These are phyloP conservation scores for Arge pagana DNA, from an alignment of 2,888 invertebrate genomes.

Conservation along the genomic window DNA sequence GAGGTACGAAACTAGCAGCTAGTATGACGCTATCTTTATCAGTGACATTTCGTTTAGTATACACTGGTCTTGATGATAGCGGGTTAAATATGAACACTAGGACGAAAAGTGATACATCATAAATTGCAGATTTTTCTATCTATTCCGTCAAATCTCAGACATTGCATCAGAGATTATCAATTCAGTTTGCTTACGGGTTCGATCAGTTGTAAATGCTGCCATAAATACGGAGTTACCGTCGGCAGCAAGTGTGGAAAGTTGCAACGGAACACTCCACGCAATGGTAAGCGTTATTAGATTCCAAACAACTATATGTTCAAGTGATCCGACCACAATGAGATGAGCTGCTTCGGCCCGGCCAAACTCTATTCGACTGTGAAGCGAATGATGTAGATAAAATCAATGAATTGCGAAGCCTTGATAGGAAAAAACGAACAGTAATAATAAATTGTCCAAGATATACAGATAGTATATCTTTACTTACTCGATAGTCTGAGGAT, in stretches of 20 bases:
- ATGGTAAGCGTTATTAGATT: constrained; percentile 72
- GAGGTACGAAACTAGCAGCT: constrained; percentile 65
- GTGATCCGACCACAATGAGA: constrained; percentile 64
- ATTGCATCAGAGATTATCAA: constrained; percentile 15
- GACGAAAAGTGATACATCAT: constrained; percentile 36
- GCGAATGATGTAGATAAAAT: neutral
- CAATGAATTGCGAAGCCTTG: constrained; percentile 21
- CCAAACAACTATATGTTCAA: constrained; percentile 70
- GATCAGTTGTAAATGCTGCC: constrained; percentile 69
- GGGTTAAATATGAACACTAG: constrained; percentile 70
- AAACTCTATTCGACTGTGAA: constrained; percentile 62
- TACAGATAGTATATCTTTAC: constrained; percentile 19
- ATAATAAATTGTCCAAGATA: neutral
- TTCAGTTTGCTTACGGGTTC: constrained; percentile 64
- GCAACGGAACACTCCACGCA: constrained; percentile 68
- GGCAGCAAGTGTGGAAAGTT: constrained; percentile 59
- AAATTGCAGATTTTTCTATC: constrained; percentile 3
- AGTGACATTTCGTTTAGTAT: constrained; percentile 59
- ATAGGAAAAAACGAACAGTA: neutral
- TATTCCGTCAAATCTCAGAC: constrained; percentile 10
- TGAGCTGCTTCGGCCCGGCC: constrained; percentile 65
- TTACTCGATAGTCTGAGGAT: constrained; percentile 56
- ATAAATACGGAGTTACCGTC: constrained; percentile 71
- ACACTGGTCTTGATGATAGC: constrained; percentile 62
- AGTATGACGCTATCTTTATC: constrained; percentile 55